These are phyloP conservation scores for Saiga tatarica DNA, from an alignment of 2,113 vertebrate genomes.

Conservation along the genomic window DNA sequence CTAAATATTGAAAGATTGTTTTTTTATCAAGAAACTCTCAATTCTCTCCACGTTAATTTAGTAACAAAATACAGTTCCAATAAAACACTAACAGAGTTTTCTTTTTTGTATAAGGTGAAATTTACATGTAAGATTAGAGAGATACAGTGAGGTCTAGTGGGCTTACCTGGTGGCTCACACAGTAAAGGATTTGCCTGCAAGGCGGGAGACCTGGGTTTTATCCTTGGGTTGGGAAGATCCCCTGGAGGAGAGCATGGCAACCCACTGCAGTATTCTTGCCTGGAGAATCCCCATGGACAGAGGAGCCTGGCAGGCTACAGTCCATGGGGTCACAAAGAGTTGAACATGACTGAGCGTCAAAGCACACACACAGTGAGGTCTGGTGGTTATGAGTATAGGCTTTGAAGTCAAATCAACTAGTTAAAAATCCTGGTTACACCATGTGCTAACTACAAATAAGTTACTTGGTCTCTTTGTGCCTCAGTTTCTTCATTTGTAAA, in stretches of 20 bases:
- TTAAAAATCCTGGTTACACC: not conserved
- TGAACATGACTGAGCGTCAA: not conserved
- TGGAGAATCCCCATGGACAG: not conserved
- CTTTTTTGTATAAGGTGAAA: not conserved
- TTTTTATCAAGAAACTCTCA: not conserved
- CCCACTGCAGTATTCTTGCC: not conserved
- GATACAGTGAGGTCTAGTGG: not conserved
- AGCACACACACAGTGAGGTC: not conserved
- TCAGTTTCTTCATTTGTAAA: not conserved
- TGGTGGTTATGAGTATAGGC: not conserved
- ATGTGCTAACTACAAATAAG: not conserved
- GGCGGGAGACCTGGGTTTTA: not conserved
- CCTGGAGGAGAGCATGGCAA: not conserved
- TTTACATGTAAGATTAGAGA: not conserved
- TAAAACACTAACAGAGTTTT: not conserved
- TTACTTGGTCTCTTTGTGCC: not conserved
- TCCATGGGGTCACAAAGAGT: not conserved
- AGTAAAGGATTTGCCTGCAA: not conserved
- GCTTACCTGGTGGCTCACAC: not conserved
- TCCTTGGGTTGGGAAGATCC: not conserved
- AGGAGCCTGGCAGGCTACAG: not conserved
- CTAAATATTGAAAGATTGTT: not conserved
- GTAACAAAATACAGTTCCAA: not conserved
- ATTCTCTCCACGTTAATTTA: not conserved
- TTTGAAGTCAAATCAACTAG: not conserved